Evolutionary conservation across 2,888 invertebrate genomes (phyloP).

Genomic region (Aleiodes leptofemur): DNA sequence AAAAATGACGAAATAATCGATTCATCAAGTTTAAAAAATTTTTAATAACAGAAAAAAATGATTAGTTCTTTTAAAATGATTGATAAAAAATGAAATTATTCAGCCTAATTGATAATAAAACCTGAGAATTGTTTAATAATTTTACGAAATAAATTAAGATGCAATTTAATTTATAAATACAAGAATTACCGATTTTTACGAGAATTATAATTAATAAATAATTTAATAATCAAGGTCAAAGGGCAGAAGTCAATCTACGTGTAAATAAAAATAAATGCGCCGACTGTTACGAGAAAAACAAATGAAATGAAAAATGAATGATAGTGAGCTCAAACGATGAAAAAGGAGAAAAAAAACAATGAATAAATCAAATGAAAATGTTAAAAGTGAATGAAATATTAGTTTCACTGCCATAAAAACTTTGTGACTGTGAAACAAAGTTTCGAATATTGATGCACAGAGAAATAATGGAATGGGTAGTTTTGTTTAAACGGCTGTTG

Average conservation of each 20-base stretch:
- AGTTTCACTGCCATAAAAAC: slow-evolving; percentile 46
- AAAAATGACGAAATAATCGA: too few species aligned
- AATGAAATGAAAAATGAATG: neutral
- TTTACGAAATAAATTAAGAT: slow-evolving; percentile 14
- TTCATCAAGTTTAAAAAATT: too few species aligned
- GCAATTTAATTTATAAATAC: slow-evolving; percentile 22
- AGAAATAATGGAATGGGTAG: slow-evolving; percentile 15
- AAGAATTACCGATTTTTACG: slow-evolving; percentile 1
- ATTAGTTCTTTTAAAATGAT: slow-evolving; percentile 5
- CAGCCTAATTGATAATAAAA: too few species aligned
- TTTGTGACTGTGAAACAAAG: slow-evolving; percentile 30
- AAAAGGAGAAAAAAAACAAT: neutral
- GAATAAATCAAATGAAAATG: slow-evolving; percentile 22
- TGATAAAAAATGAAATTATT: slow-evolving; percentile 9
- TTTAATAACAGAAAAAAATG: too few species aligned
- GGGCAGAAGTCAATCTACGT: slow-evolving; percentile 48
- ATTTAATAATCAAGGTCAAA: slow-evolving; percentile 52
- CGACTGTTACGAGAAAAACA: slow-evolving; percentile 14
- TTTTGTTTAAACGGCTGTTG: slow-evolving; percentile 27
- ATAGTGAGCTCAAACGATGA: slow-evolving; percentile 13
- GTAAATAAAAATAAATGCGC: slow-evolving; percentile 30
- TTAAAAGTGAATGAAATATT: slow-evolving; percentile 33
- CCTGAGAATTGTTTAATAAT: neutral
- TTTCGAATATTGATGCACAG: slow-evolving; percentile 20
- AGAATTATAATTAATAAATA: neutral